phyloP scores from a whole-genome alignment of 2,113 vertebrate genomes.

The Callipepla squamata region DNA sequence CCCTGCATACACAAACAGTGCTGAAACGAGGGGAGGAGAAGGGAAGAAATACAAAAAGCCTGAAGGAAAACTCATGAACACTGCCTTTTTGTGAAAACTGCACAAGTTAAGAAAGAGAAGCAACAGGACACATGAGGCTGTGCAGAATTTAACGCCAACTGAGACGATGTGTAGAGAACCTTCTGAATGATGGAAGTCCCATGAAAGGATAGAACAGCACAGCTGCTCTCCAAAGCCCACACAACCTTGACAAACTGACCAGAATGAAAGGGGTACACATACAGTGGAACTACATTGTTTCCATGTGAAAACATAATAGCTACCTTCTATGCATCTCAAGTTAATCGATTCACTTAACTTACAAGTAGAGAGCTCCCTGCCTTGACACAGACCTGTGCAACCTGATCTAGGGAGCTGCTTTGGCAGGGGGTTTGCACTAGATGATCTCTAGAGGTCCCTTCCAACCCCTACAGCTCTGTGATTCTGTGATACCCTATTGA shows the following conservation, averaged over 20 bases:
- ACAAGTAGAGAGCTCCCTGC: background rate
- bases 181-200: background rate
- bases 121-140: background rate
- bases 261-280: background rate
- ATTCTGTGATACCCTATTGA: background rate
- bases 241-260: background rate
- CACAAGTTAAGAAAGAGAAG: background rate
- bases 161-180: background rate
- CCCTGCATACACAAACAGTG: background rate
- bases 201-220: background rate
- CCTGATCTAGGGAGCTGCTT: too few species aligned
- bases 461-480: too few species aligned
- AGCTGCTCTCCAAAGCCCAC: background rate
- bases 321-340: background rate
- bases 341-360: background rate
- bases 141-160: background rate
- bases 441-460: too few species aligned
- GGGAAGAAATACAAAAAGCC: background rate
- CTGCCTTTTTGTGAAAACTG: background rate
- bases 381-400: too few species aligned
- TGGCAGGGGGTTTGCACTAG: too few species aligned
- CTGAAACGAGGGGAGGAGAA: background rate
- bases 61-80: background rate
- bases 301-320: fast-evolving
- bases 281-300: background rate